Base-by-base conservation (phyloP, 2,888 invertebrate genomes). In the Tetragnatha montana region DNA sequence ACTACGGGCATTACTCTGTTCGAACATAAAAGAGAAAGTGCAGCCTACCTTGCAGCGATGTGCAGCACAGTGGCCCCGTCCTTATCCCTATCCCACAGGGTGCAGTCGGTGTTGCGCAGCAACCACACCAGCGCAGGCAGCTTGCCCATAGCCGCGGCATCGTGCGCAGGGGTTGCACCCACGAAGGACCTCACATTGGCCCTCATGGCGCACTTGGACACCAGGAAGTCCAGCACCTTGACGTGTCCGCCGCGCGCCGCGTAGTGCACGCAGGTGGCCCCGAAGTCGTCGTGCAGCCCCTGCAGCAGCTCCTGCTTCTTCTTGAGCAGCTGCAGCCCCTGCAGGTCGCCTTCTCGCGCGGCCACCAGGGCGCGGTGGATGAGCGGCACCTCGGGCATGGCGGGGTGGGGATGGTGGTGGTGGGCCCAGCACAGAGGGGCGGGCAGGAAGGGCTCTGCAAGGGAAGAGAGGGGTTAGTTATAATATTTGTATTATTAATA, bases 61-160 rank as follows among this genome's bases (percentile, higher is more conserved):
- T 94, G 94, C 0, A 93, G 90, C 3, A 93, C 92, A 4, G 93
- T 93, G 14, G 93, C 93, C 6, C 94, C 93, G 22, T 93, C 92
- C 7, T 93, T 92, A 91, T 94, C 93, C 51, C 92, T 92, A 79
- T 93, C 93, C 85, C 92, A 92, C 14, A 93, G 91, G 19, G 92
- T 90, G 81, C 93, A 91, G 6, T 91, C 90, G 8, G 91, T 91
- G 60, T 92, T 21, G 91, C 92, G 91, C 47, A 93, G 81, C 51
- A 94, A 91, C 93, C 93, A 94, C 47, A 93, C 91, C 35, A 94
- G 89, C 7, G 93, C 92, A 8, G 92, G 92, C 17, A 93, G 91
- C 80, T 93, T 92, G 4, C 94, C 94, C 60, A 93, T 92, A 10
- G 93, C 94, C 1, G 94, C 93, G 0, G 94, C 94, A 91, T 94